Percentiles rank a stretch among this genome's conserved stretches.
Evolutionary conservation across 2,113 vertebrate genomes (phyloP).

Genomic region (Marcusenius ussheri): DNA sequence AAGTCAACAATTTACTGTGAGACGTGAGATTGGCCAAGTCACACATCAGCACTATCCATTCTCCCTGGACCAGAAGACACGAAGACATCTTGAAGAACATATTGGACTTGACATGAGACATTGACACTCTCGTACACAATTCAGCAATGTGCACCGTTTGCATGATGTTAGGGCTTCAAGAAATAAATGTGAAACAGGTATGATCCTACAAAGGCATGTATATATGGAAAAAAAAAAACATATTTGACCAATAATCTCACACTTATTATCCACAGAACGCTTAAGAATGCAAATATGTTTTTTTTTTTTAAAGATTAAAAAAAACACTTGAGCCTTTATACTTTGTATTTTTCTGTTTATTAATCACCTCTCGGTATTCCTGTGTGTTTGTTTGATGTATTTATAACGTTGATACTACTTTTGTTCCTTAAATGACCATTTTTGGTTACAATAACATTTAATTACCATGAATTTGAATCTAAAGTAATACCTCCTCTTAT

Average conservation of each 20-base stretch:
- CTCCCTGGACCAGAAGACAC: background rate
- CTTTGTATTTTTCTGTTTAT: conserved; percentile 51
- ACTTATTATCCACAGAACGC: background rate
- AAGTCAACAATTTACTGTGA: background rate
- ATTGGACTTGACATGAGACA: background rate
- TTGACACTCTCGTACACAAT: background rate
- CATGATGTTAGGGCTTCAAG: background rate
- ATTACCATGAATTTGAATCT: conserved; percentile 54
- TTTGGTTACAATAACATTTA: conserved; percentile 62
- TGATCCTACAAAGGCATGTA: background rate
- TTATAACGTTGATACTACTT: conserved; percentile 44
- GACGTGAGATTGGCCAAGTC: background rate
- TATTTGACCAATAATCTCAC: background rate
- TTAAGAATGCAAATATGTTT: background rate
- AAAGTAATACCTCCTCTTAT: conserved; percentile 48
- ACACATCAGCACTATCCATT: background rate
- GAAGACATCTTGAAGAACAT: background rate
- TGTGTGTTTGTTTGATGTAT: conserved; percentile 45
- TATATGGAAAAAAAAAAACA: background rate
- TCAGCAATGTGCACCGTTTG: background rate
- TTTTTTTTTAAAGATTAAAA: background rate
- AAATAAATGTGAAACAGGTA: background rate
- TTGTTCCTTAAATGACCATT: conserved; percentile 44
- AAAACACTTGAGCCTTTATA: conserved; percentile 17
- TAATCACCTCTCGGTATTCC: conserved; percentile 50